These are phyloP conservation scores for Grantiella picta DNA, from an alignment of 2,113 vertebrate species.

Conservation along the genomic window DNA sequence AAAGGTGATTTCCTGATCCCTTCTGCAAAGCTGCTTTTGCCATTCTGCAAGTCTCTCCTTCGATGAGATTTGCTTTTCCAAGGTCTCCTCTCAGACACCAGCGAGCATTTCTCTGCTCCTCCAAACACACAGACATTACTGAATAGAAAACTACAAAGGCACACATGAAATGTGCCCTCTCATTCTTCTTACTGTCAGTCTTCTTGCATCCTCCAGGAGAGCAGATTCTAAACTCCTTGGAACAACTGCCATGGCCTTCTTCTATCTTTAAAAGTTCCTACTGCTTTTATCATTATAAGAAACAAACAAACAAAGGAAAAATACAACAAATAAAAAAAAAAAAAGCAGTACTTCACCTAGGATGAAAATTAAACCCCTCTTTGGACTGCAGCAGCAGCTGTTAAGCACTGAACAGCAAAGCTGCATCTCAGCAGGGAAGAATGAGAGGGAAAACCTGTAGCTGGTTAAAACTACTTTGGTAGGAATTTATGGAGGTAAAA, in stretches of 20 bases:
- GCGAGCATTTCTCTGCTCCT: background rate
- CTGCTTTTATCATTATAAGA: background rate
- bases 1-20: background rate
- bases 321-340: background rate
- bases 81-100: background rate
- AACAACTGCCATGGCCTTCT: background rate
- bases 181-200: background rate
- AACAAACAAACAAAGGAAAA: background rate
- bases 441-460: background rate
- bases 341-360: background rate
- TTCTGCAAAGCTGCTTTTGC: background rate
- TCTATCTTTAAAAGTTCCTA: background rate
- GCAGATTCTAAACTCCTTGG: background rate
- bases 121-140: background rate
- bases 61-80: background rate
- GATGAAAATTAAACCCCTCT: background rate
- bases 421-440: background rate
- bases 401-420: background rate
- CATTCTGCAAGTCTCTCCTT: background rate
- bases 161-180: background rate
- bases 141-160: background rate
- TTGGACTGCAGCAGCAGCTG: conserved; percentile 6
- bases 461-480: background rate
- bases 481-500: background rate
- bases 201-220: background rate